Percentiles rank a stretch among this genome's conserved stretches.
phyloP scores from a whole-genome alignment of 2,113 vertebrate species.

The Bos taurus region ARS-UCD2.0 NC_037330.1:52713501-52714000 shows the following conservation, averaged over 20 bases:
- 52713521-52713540: not conserved
- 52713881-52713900: not conserved
- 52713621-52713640: not conserved
- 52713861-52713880: not conserved
- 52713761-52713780: not conserved
- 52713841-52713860: not conserved
- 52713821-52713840: not conserved
- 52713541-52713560: not conserved
- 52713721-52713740: not conserved
- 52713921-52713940: not conserved
- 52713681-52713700: not conserved
- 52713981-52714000: not conserved
- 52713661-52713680: not conserved
- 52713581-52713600: not conserved
- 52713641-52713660: not conserved
- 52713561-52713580: not conserved
- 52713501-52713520: not conserved
- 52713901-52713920: not conserved
- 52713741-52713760: not conserved
- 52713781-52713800: not conserved
- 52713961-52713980: not conserved
- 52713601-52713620: not conserved
- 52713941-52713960: rapidly evolving
- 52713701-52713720: not conserved
- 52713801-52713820: not conserved